These are phyloP conservation scores for Ectemnius lituratus DNA, from an alignment of 2,888 invertebrate genomes.

Conservation along the genomic window DNA sequence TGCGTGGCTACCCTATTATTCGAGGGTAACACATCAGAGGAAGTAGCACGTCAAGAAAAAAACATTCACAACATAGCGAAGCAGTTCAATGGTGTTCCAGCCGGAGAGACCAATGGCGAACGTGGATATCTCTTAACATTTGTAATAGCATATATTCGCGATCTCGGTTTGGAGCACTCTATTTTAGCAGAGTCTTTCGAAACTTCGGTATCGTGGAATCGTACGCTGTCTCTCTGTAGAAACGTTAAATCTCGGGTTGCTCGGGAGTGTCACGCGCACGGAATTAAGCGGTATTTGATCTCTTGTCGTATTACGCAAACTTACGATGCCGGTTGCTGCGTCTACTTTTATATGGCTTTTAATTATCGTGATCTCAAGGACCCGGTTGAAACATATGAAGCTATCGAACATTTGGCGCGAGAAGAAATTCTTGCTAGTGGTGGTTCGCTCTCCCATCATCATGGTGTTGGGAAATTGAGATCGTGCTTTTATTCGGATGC, in stretches of 20 bases:
- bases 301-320: conserved; percentile 96
- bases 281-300: conserved; percentile 83
- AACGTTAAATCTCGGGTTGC: conserved; percentile 92
- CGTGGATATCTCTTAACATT: conserved; percentile 98
- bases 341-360: conserved; percentile 96
- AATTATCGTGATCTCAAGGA: conserved; percentile 82
- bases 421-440: conserved; percentile 95
- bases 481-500: conserved; percentile 92
- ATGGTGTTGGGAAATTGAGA: conserved; percentile 96
- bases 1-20: conserved; percentile 96
- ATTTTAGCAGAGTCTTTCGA: conserved; percentile 98
- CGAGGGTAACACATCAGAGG: conserved; percentile 86
- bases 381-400: conserved; percentile 89
- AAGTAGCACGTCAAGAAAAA: conserved; percentile 87
- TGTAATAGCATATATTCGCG: conserved; percentile 98
- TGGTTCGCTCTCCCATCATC: conserved; percentile 97
- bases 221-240: conserved; percentile 88
- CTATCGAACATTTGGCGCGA: conserved; percentile 92
- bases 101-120: conserved; percentile 95
- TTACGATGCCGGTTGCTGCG: conserved; percentile 97
- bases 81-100: conserved; percentile 89
- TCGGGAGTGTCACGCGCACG: conserved; percentile 81
- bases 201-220: conserved; percentile 98
- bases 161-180: conserved; percentile 91
- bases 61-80: conserved; percentile 89